Conservation (phyloP, 2,113 vertebrate genomes). For the Glareola pratincola region DNA sequence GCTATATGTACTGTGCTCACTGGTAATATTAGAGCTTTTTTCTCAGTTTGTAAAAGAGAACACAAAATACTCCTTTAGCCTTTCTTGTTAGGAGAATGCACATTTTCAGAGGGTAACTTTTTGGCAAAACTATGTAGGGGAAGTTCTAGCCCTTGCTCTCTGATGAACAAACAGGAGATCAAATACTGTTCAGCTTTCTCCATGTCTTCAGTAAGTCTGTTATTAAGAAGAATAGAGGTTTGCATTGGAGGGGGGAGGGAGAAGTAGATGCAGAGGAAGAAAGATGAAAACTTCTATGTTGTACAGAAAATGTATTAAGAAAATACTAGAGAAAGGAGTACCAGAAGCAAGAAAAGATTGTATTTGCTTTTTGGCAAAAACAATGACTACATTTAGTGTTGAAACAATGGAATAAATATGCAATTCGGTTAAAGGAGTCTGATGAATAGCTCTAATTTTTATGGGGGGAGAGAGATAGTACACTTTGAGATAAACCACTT, state of each 20-base stretch:
- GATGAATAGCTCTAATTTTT: neutral
- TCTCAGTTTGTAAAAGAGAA: neutral
- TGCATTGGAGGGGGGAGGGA: neutral
- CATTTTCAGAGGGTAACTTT: neutral
- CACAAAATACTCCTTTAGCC: neutral
- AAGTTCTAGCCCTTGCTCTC: neutral
- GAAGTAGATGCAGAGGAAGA: neutral
- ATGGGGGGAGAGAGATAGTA: neutral
- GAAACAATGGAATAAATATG: neutral
- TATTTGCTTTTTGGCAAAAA: neutral
- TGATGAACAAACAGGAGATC: neutral
- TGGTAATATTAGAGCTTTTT: neutral
- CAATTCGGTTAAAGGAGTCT: neutral
- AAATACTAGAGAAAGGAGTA: neutral
- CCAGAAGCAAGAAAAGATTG: neutral
- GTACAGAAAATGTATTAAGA: neutral
- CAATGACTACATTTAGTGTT: neutral
- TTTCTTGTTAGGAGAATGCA: neutral
- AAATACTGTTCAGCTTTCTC: neutral
- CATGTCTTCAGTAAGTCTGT: neutral
- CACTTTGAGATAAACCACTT: neutral
- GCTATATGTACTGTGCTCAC: neutral
- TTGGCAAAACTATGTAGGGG: neutral
- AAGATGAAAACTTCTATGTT: neutral
- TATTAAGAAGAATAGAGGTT: neutral